phyloP scores from a whole-genome alignment of 2,113 vertebrate species.

The Pionites leucogaster region DNA sequence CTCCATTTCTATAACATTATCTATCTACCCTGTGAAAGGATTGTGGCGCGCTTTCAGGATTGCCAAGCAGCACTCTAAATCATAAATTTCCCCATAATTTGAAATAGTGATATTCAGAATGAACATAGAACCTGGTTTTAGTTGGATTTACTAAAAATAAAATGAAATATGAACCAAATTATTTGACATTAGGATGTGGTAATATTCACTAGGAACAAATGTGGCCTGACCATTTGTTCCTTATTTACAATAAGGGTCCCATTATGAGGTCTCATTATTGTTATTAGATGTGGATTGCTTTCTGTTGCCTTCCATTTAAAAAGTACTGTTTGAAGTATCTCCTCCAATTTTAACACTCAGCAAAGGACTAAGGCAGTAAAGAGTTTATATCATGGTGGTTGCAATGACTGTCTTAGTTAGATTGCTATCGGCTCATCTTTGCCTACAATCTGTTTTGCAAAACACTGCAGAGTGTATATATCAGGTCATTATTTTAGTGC shows the following conservation, averaged over 20 bases:
- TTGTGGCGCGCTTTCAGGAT: not conserved
- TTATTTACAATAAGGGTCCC: not conserved
- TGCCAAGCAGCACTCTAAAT: not conserved
- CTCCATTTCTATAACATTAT: not conserved
- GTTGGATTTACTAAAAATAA: not conserved
- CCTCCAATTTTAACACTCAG: not conserved
- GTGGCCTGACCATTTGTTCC: not conserved
- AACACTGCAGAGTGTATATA: not conserved
- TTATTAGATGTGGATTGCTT: not conserved
- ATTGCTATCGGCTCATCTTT: not conserved
- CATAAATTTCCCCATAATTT: not conserved
- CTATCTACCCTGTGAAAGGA: not conserved
- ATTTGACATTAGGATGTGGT: not conserved
- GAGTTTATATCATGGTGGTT: not conserved
- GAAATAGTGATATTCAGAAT: not conserved
- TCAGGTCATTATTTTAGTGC: constrained; percentile 19
- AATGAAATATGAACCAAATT: not conserved
- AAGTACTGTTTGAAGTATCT: not conserved
- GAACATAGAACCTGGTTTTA: not conserved
- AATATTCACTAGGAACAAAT: not conserved
- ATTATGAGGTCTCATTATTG: not conserved
- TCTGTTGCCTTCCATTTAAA: not conserved
- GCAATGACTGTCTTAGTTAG: not conserved
- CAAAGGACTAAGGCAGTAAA: not conserved
- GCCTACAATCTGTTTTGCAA: not conserved